Conservation (phyloP, 2,113 vertebrate species). For the rat (Rattus norvegicus) region DNA sequence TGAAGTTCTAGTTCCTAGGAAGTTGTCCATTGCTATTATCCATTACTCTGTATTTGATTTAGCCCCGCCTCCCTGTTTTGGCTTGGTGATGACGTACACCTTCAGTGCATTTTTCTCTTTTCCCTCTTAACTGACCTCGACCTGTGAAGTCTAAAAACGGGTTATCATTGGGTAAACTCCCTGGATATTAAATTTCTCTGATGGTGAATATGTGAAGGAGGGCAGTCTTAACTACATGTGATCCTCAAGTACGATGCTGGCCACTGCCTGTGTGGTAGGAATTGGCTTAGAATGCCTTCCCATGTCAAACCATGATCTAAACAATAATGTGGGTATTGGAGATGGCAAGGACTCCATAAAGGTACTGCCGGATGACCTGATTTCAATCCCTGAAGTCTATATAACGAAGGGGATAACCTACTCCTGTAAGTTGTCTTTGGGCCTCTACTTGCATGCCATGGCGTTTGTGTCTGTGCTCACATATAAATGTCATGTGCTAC, state of each 20-base stretch:
- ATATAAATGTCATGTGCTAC: neutral
- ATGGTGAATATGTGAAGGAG: neutral
- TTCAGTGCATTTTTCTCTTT: neutral
- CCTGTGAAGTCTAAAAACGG: neutral
- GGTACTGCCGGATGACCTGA: neutral
- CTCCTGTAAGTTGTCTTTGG: neutral
- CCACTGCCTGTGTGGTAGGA: neutral
- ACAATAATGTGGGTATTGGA: neutral
- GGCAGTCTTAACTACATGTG: neutral
- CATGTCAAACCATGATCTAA: neutral
- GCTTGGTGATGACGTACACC: too few relatives aligned
- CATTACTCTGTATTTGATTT: neutral
- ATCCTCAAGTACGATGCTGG: neutral
- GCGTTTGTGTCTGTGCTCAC: too few relatives aligned
- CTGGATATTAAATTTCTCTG: neutral
- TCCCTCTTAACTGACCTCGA: neutral
- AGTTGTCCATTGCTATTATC: neutral
- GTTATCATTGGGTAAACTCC: neutral
- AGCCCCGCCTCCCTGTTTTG: neutral
- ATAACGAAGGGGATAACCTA: neutral
- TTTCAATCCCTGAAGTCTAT: too few relatives aligned
- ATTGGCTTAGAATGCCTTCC: neutral
- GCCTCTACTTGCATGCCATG: too few relatives aligned
- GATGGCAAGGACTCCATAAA: too few relatives aligned
- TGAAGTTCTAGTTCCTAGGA: too few relatives aligned